A percentile compares a stretch with the other conserved stretches of the same genome.
Evolutionary conservation across 2,888 invertebrate species (phyloP).

Genomic region (Melanotus villosus): DNA sequence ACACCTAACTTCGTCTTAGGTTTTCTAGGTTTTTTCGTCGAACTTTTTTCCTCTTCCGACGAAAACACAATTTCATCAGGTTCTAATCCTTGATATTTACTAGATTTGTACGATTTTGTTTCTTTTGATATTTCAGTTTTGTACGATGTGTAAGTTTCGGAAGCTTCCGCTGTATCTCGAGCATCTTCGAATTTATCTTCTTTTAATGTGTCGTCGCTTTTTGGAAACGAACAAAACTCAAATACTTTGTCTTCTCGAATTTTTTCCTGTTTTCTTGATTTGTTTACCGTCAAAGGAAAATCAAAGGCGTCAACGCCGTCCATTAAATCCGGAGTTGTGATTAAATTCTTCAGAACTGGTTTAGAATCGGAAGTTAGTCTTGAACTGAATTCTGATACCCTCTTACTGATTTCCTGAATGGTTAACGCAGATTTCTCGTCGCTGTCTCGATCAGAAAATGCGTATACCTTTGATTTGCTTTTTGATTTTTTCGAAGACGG

Average conservation of each 20-base stretch:
- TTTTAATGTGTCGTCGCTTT: conserved; percentile 26
- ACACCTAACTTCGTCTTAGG: conserved; percentile 66
- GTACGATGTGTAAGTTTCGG: background rate
- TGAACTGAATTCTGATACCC: background rate
- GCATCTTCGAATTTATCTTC: conserved; percentile 42
- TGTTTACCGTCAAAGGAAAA: conserved; percentile 19
- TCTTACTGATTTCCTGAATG: background rate
- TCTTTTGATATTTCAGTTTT: conserved; percentile 22
- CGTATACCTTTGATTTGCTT: background rate
- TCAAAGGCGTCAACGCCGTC: conserved; percentile 25
- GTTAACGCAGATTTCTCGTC: background rate
- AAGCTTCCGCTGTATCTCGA: conserved; percentile 39
- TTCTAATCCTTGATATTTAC: conserved; percentile 47
- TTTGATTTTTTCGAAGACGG: conserved; percentile 15
- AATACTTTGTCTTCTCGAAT: background rate
- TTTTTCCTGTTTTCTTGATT: conserved; percentile 2
- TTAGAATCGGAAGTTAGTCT: background rate
- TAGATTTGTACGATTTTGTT: conserved; percentile 26
- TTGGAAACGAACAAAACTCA: conserved; percentile 9
- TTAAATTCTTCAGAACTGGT: conserved; percentile 17
- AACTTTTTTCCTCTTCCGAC: conserved; percentile 54
- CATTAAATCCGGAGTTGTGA: conserved; percentile 43
- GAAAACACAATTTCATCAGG: conserved; percentile 49
- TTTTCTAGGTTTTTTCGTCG: conserved; percentile 61
- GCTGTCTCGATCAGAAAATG: background rate